Base-by-base conservation (phyloP, 2,113 vertebrate genomes). In the Heteronetta atricapilla region DNA sequence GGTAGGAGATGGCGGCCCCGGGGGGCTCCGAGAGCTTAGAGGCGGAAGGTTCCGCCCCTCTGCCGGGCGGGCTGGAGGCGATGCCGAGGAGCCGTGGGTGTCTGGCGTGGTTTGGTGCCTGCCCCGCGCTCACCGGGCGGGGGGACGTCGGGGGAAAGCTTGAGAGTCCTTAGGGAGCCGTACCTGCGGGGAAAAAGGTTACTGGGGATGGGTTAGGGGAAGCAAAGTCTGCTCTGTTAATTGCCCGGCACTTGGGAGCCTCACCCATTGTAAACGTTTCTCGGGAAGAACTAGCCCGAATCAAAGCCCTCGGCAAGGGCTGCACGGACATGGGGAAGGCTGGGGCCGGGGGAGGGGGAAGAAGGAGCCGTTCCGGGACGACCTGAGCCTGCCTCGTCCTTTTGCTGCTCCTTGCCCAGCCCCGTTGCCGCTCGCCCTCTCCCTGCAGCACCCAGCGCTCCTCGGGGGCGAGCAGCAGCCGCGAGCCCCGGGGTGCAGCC, bases 351-450 rank as follows among this genome's bases (percentile, higher is more conserved):
- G 38, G 38, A 82, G 52, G 19, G 46, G 34, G 13, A 44, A 42
- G 23, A 11, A 48, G 46, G 48, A 74, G 8, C 1, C 7, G 8
- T 58, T 77, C 64, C 16, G 6, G 73, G 55, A 33, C 0, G 0
- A 36, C n/a, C 86, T 70, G 2, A 78, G 29, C 38, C 38, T 23
- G 3, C 42, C 64, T 29, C 40, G 21, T 72, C 68, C 67, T 74
- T 55, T 26, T 22, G 42, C 42, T 44, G 46, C 46, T 21, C 46
- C 20, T 48, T 48, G 20, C 77, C 0, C 0, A 0, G 0, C 25
- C 64, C 0, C 1, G 4, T 26, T 69, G 34, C 55, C 33, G 1
- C 42, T 44, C 16, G 42, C 42, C 17, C 42, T 18, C 42, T 44
- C 6, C 42, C 42, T 42, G 42, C 42, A 42, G 42, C 42, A 16